Percentiles rank a stretch among this genome's conserved stretches.
Conservation (phyloP, 2,797 vertebrate species). For the Sebastes nivosus region DNA sequence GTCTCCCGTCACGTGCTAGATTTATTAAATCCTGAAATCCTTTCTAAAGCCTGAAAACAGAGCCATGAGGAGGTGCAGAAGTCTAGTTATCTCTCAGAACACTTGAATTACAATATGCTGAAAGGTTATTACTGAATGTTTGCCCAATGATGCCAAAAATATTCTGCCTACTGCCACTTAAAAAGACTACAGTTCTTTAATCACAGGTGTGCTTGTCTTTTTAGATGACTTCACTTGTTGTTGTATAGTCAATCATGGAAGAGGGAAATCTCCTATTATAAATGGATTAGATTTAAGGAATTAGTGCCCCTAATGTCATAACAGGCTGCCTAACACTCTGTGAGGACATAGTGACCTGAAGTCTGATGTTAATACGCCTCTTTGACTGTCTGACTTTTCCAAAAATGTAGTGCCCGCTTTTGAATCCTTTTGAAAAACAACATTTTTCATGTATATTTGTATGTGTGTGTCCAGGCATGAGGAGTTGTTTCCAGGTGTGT, state of each 20-base stretch:
- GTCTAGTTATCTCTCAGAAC: too few species aligned
- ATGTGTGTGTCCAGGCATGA: conserved; percentile 81
- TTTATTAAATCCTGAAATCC: too few species aligned
- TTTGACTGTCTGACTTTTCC: neutral
- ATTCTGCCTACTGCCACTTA: too few species aligned
- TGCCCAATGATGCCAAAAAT: too few species aligned
- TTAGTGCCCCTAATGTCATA: neutral
- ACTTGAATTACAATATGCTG: too few species aligned
- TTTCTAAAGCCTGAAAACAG: too few species aligned
- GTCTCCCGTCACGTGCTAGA: too few species aligned
- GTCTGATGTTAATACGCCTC: neutral
- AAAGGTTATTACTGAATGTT: too few species aligned
- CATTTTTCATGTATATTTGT: neutral
- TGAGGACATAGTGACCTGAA: neutral
- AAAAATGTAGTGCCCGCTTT: neutral
- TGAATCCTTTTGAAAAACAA: neutral
- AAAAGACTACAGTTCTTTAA: neutral
- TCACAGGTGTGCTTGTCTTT: neutral
- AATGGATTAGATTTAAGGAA: conserved; percentile 18
- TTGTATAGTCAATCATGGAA: neutral
- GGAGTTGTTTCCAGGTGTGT: conserved; percentile 86
- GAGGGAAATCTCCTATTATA: neutral
- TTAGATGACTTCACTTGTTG: neutral
- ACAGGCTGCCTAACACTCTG: neutral
- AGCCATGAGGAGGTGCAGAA: too few species aligned